These are phyloP conservation scores for Gymnocheta viridis DNA, from an alignment of 2,888 invertebrate species.

Conservation along the genomic window DNA sequence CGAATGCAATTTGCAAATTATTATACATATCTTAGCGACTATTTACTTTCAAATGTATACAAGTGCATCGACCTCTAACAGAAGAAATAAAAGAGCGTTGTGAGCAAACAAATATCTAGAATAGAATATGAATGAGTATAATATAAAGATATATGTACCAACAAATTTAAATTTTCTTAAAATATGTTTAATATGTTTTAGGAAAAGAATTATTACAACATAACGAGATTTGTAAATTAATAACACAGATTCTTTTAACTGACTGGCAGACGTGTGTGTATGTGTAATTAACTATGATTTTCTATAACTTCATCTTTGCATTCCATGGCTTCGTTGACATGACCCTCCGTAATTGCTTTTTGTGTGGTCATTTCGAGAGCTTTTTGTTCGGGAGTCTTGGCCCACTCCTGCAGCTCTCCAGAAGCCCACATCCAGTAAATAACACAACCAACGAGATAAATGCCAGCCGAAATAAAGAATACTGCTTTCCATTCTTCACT, in stretches of 20 bases:
- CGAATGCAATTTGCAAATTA: constrained; percentile 37
- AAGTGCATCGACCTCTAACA: constrained; percentile 38
- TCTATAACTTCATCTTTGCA: constrained; percentile 77
- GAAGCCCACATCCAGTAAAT: constrained; percentile 92
- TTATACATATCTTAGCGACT: not conserved
- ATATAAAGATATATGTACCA: no score
- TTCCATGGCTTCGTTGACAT: constrained; percentile 80
- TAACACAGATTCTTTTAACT: constrained; percentile 6
- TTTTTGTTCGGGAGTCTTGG: constrained; percentile 81
- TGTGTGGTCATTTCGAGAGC: constrained; percentile 78
- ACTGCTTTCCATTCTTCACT: constrained; percentile 92
- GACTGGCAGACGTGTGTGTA: not conserved
- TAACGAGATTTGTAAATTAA: not conserved
- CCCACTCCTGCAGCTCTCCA: constrained; percentile 93
- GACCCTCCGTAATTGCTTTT: constrained; percentile 75
- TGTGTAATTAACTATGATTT: constrained; percentile 26
- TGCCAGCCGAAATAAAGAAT: constrained; percentile 91
- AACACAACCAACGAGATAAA: constrained; percentile 92
- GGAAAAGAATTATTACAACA: constrained; percentile 37
- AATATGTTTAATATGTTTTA: no score
- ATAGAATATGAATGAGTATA: no score
- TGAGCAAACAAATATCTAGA: not conserved
- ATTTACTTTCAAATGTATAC: constrained; percentile 10
- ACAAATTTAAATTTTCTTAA: constrained; percentile 19
- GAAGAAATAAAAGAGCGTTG: not conserved